Evolutionary conservation across 2,888 invertebrate genomes (phyloP).

Genomic region (Anagyrus pseudococci): DNA sequence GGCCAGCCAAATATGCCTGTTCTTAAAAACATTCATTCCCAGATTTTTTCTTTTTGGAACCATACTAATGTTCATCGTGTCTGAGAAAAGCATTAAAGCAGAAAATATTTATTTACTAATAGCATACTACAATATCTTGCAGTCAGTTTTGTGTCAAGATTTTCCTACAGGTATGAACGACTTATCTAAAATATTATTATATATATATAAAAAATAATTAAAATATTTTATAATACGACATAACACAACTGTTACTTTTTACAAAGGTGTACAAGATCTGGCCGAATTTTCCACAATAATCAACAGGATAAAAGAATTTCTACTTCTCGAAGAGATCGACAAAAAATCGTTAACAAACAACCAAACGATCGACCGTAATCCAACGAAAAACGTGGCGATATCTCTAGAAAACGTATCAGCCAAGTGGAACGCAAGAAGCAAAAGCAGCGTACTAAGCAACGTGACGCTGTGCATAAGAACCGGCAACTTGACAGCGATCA

Average conservation of each 20-base stretch:
- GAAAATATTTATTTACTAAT: slow-evolving; percentile 77
- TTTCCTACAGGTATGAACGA: slow-evolving; percentile 62
- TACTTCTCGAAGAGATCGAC: slow-evolving; percentile 47
- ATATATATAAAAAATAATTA: too few relatives aligned
- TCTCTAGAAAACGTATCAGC: slow-evolving; percentile 70
- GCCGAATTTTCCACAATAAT: too few relatives aligned
- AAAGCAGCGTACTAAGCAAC: slow-evolving; percentile 73
- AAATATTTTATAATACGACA: too few relatives aligned
- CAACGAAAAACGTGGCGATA: slow-evolving; percentile 45
- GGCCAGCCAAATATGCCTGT: slow-evolving; percentile 66
- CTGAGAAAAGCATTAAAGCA: slow-evolving; percentile 70
- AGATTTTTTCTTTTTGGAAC: slow-evolving; percentile 76
- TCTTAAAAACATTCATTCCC: slow-evolving; percentile 72
- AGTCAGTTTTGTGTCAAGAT: slow-evolving; percentile 76
- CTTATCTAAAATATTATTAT: too few relatives aligned
- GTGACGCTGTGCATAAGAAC: slow-evolving; percentile 71
- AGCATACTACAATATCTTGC: slow-evolving; percentile 76
- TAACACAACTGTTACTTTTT: too few relatives aligned
- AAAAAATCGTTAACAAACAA: slow-evolving; percentile 54
- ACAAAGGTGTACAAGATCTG: too few relatives aligned
- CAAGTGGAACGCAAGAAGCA: slow-evolving; percentile 70
- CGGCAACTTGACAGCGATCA: slow-evolving; percentile 69
- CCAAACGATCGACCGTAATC: background rate
- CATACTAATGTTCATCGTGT: slow-evolving; percentile 69
- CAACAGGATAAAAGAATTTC: slow-evolving; percentile 69